Evolutionary conservation across 2,888 invertebrate genomes (phyloP), one percentile per base, ranked within the genome.

Genomic region (Meganola albula): DNA sequence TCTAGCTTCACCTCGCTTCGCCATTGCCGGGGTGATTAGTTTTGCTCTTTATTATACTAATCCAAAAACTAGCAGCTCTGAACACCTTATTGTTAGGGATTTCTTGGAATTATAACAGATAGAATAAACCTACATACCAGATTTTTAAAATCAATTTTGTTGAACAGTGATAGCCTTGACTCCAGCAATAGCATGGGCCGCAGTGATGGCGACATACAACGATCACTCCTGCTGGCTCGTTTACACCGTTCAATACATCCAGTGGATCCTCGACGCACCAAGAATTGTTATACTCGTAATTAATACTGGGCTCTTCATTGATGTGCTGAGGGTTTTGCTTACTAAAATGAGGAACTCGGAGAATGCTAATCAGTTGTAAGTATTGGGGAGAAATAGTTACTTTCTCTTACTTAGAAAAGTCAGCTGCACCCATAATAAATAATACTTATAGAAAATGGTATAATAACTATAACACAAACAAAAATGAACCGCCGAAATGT

Each of bases 261-360:
- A 90, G 51, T 91, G 91, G 90, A 79, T 88, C 12, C 66, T 88
- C 2, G 90, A 91, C 58, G 87, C 80, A 7, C 90, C 90, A 2
- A 76, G 90, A 25, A 66, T 91, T n/a, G 54, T 73, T 3, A 87
- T 90, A 47, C 67, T 91, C 11, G 34, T 77, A 1, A 55, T 90
- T 10, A 92, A 92, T 60, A 75, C 89, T 0, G 49, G 80, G 0
- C 78, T 93, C 0, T 83, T 92, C 31, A 49, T 88, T 2, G 91
- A 92, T 53, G 90, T 92, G 7, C 68, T 91, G 10, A 75, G 91
- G 37, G 89, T 91, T 0, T 70, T 93, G 37, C 65, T 91, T 10
- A 88, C 89, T 1, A 91, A 91, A 60, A 75, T 92, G 24, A 83
- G 88, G 24, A 85, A 83, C 38, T 63, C 82, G 4, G 88, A 88